Percentiles rank a stretch among this genome's conserved stretches.
Evolutionary conservation across 2,797 vertebrate genomes (phyloP).

Genomic region (Eidolon dupreanum): DNA sequence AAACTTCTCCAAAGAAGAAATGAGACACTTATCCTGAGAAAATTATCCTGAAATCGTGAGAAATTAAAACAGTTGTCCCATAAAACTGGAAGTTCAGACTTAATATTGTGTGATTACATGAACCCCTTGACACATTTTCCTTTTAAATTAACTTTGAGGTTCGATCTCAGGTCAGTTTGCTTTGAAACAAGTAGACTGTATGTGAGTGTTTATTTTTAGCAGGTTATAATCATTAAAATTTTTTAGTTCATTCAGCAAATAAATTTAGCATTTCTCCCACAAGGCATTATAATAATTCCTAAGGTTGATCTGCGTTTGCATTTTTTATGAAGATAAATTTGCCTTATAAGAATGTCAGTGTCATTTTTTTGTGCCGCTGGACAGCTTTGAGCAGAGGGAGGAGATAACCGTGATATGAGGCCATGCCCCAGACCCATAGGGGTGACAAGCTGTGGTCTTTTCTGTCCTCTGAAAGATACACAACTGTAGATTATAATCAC

Average conservation of each 20-base stretch:
- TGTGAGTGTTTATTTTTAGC: neutral
- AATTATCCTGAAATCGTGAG: neutral
- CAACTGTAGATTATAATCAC: fast-evolving
- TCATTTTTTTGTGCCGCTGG: neutral
- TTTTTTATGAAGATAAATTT: neutral
- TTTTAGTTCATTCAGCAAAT: neutral
- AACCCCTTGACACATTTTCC: neutral
- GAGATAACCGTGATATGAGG: neutral
- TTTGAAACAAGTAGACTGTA: neutral
- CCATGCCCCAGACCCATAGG: too few relatives aligned
- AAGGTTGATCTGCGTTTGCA: neutral
- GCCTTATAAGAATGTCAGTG: neutral
- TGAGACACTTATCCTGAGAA: neutral
- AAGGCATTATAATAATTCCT: neutral
- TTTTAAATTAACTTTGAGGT: neutral
- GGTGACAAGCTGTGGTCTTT: neutral
- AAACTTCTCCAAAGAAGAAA: neutral
- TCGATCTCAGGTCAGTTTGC: neutral
- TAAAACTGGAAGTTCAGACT: neutral
- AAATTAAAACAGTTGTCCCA: neutral
- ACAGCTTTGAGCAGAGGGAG: neutral
- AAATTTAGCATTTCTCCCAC: neutral
- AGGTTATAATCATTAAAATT: neutral
- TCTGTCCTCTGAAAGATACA: neutral
- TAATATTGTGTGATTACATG: neutral